These are phyloP conservation scores for Unio pictorum DNA, from an alignment of 2,888 invertebrate species.

Conservation along the genomic window DNA sequence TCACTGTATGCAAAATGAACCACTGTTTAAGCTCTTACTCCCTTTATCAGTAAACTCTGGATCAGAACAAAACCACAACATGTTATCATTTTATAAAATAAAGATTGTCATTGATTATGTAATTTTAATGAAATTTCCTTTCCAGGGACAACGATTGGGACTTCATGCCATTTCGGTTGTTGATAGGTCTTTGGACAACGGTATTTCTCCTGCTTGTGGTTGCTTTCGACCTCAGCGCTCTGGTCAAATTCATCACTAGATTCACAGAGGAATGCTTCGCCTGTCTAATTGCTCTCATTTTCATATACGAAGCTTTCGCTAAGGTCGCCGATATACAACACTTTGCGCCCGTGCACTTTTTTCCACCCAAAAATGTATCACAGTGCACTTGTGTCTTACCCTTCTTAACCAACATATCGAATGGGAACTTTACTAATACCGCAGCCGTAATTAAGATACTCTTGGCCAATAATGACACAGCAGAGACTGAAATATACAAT, in stretches of 20 bases:
- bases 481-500: too few species aligned
- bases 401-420: slow-evolving; percentile 8
- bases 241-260: slow-evolving; percentile 96
- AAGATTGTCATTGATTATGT: not conserved
- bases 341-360: slow-evolving; percentile 39
- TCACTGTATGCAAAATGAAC: too few species aligned
- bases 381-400: slow-evolving; percentile 35
- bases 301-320: slow-evolving; percentile 96
- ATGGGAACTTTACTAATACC: not conserved
- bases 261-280: slow-evolving; percentile 99
- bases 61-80: too few species aligned
- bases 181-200: slow-evolving; percentile 96
- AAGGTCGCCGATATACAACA: slow-evolving; percentile 81
- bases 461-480: too few species aligned
- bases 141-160: slow-evolving; percentile 83
- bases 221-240: slow-evolving; percentile 93
- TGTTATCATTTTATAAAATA: too few species aligned
- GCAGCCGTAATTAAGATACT: slow-evolving; percentile 12
- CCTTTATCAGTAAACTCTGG: too few species aligned
- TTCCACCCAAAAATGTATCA: slow-evolving; percentile 20
- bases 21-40: too few species aligned
- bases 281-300: slow-evolving; percentile 95
- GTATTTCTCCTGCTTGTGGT: slow-evolving; percentile 88
- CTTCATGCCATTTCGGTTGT: slow-evolving; percentile 94
- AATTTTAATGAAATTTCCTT: not conserved